Percentiles rank a stretch among this genome's conserved stretches.
Evolutionary conservation across 2,888 invertebrate genomes (phyloP).

Genomic region (Caenorhabditis virilis): DNA sequence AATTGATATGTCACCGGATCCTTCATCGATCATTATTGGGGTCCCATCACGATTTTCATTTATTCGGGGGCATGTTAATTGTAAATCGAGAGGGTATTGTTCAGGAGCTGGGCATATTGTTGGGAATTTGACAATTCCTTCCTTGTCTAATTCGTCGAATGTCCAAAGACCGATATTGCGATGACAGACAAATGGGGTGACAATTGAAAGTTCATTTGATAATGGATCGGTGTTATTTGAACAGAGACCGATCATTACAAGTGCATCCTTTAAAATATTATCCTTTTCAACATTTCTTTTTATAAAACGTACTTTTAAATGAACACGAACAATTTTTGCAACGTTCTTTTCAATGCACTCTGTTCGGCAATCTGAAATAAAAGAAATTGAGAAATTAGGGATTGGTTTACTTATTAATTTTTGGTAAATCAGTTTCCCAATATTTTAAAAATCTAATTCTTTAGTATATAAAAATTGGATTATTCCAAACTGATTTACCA

Average conservation of each 20-base stretch:
- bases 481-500: too few relatives aligned
- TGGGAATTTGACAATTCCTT: conserved; percentile 50
- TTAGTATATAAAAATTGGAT: too few relatives aligned
- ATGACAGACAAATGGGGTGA: conserved; percentile 52
- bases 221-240: conserved; percentile 12
- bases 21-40: too few relatives aligned
- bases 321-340: conserved; percentile 52
- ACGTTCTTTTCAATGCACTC: conserved; percentile 53
- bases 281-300: conserved; percentile 14
- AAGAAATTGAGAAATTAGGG: too few relatives aligned
- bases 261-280: conserved; percentile 14
- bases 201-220: conserved; percentile 17
- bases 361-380: conserved; percentile 49
- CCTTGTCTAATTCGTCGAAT: conserved; percentile 49
- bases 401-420: too few relatives aligned
- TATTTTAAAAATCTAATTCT: too few relatives aligned
- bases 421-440: too few relatives aligned
- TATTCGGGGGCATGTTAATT: not conserved
- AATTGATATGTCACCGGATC: too few relatives aligned
- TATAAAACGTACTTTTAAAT: too few relatives aligned
- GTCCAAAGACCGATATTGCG: conserved; percentile 50
- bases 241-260: conserved; percentile 50
- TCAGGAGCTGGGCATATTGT: conserved; percentile 43
- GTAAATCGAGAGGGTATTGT: conserved; percentile 26
- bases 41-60: too few relatives aligned